Base-by-base conservation (phyloP, 2,113 vertebrate genomes). In the Ceyx melanurus region DNA sequence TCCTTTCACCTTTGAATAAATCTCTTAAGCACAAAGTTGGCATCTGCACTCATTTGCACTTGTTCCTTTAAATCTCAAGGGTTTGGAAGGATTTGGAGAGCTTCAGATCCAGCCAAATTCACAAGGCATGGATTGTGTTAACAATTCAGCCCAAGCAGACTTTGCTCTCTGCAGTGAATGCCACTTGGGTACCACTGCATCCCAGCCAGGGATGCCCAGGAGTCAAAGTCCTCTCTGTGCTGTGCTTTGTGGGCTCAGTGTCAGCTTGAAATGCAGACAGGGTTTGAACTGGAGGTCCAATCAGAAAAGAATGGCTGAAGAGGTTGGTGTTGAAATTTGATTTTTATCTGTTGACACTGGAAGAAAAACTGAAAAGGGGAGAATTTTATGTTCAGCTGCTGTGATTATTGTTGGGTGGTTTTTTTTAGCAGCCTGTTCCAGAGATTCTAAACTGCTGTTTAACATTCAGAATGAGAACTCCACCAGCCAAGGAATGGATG, bases 201-300 rank as follows among this genome's bases (percentile, higher is more conserved):
- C 80, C 45, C n/a, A 40, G n/a, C 33, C 92, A 86, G 88, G 65
- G 81, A 90, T 82, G 83, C 79, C 77, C 89, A 87, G 88, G 76
- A 95, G 72, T 92, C 78, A 68, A 95, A 92, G 92, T 95, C 88
- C 62, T 91, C 26, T 79, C 78, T 71, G 85, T 91, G 86, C 82
- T 94, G 77, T 73, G 92, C 88, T 93, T 92, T 18, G 20, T 90
- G 83, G n/a, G 43, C 82, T 67, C 72, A 74, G 79, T 64, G 87
- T 85, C 79, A 82, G 84, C 75, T 91, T 92, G 88, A 94, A 92
- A 54, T 66, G 56, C 0, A 3, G 56, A 40, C 2, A 5, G 70
- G 33, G 85, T 66, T 46, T 90, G 84, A 74, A 70, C 46, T 35
- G 84, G 64, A 48, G 35, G 72, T 78, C 75, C 86, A 15, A 42